Percentiles rank a stretch among this genome's conserved stretches.
These are phyloP conservation scores for Dreissena rostriformis DNA, from an alignment of 1,140 invertebrate species.

Conservation along the genomic window DNA sequence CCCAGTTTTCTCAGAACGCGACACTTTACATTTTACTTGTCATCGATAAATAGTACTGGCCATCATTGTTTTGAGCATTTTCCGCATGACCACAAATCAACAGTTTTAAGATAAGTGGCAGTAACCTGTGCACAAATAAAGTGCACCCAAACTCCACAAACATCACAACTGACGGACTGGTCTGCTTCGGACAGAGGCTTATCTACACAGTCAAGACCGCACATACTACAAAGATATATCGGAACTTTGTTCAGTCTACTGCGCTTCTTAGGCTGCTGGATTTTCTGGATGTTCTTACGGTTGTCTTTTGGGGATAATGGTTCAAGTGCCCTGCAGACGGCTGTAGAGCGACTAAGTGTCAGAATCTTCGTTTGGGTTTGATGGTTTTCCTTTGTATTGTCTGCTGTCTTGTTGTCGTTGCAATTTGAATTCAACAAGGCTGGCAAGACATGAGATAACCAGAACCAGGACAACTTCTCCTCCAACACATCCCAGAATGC, in stretches of 20 bases:
- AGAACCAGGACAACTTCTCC: conserved; percentile 30
- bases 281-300: too few species aligned
- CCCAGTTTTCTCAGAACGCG: too few species aligned
- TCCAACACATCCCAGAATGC: not conserved
- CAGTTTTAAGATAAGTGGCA: not conserved
- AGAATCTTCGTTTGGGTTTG: too few species aligned
- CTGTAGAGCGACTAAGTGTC: too few species aligned
- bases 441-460: conserved; percentile 20
- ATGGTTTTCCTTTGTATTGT: too few species aligned
- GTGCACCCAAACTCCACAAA: not conserved
- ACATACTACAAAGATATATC: conserved; percentile 2
- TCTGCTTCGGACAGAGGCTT: not conserved
- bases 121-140: not conserved
- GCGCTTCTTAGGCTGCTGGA: too few species aligned
- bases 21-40: not conserved
- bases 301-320: too few species aligned
- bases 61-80: not conserved
- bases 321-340: too few species aligned
- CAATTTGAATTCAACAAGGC: too few species aligned
- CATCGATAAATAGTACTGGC: not conserved
- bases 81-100: not conserved
- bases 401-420: too few species aligned
- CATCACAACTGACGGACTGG: not conserved
- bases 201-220: not conserved
- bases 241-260: not conserved